Evolutionary conservation across 2,113 vertebrate genomes (phyloP).

Genomic region (Antechinus flavipes): DNA sequence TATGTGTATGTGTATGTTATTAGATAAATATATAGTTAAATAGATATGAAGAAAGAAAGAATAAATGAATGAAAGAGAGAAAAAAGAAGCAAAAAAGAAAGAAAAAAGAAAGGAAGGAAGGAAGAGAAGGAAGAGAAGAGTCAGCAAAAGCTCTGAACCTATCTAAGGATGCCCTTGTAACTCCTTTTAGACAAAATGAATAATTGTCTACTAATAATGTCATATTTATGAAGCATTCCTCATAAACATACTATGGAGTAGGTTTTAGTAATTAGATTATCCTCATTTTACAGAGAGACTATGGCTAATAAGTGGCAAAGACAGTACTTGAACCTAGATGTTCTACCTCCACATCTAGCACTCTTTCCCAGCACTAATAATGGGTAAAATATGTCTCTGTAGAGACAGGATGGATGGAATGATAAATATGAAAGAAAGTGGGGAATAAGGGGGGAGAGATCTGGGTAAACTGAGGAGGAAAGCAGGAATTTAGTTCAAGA

Average conservation of each 20-base stretch:
- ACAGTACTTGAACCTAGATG: background rate
- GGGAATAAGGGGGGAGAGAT: background rate
- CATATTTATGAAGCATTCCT: background rate
- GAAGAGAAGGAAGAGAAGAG: too few relatives aligned
- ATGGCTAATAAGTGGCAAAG: background rate
- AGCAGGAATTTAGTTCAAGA: background rate
- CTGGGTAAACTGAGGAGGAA: background rate
- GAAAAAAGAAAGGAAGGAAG: too few relatives aligned
- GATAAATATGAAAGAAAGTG: background rate
- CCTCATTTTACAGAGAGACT: background rate
- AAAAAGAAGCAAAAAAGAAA: too few relatives aligned
- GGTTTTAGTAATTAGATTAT: background rate
- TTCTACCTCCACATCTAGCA: background rate
- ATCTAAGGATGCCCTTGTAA: background rate
- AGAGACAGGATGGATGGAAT: background rate
- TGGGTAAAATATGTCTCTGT: background rate
- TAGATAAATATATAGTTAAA: background rate
- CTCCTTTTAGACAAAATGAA: background rate
- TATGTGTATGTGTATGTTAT: background rate
- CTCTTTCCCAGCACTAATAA: background rate
- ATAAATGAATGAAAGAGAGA: too few relatives aligned
- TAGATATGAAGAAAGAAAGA: too few relatives aligned
- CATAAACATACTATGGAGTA: background rate
- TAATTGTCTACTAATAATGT: background rate
- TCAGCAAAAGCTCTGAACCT: background rate